These are phyloP conservation scores for Brachyopa scutellaris DNA, from an alignment of 2,888 invertebrate species.

Conservation along the genomic window DNA sequence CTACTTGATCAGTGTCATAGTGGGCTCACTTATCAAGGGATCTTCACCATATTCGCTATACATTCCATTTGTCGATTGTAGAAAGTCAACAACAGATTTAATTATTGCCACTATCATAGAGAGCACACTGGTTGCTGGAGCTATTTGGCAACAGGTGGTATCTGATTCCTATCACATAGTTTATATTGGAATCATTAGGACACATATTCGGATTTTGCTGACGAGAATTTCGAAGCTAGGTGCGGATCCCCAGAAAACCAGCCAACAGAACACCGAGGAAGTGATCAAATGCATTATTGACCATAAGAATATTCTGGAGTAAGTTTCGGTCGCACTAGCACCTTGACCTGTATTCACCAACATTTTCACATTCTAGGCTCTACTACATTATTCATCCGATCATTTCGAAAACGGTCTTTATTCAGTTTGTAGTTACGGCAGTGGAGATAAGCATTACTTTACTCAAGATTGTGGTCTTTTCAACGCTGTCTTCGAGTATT, in stretches of 20 bases:
- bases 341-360: too few species aligned
- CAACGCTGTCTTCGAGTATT: slow-evolving; percentile 61
- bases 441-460: slow-evolving; percentile 72
- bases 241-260: slow-evolving; percentile 35
- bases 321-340: neutral
- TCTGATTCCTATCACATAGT: slow-evolving; percentile 73
- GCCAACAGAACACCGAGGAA: slow-evolving; percentile 5
- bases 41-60: slow-evolving; percentile 70
- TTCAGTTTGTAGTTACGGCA: slow-evolving; percentile 74
- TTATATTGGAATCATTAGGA: slow-evolving; percentile 69
- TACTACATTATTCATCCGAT: slow-evolving; percentile 49
- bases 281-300: slow-evolving; percentile 71
- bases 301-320: slow-evolving; percentile 73
- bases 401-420: slow-evolving; percentile 74
- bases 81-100: slow-evolving; percentile 68
- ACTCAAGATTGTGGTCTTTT: slow-evolving; percentile 73
- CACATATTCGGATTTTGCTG: slow-evolving; percentile 66
- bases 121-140: slow-evolving; percentile 53
- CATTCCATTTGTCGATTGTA: slow-evolving; percentile 69
- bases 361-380: slow-evolving; percentile 22
- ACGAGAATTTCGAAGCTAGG: slow-evolving; percentile 64
- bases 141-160: slow-evolving; percentile 56
- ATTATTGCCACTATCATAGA: slow-evolving; percentile 54
- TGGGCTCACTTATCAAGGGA: slow-evolving; percentile 53
- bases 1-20: slow-evolving; percentile 66